Evolutionary conservation across 2,888 invertebrate genomes (phyloP).

Genomic region (Chrysomela aeneicollis): DNA sequence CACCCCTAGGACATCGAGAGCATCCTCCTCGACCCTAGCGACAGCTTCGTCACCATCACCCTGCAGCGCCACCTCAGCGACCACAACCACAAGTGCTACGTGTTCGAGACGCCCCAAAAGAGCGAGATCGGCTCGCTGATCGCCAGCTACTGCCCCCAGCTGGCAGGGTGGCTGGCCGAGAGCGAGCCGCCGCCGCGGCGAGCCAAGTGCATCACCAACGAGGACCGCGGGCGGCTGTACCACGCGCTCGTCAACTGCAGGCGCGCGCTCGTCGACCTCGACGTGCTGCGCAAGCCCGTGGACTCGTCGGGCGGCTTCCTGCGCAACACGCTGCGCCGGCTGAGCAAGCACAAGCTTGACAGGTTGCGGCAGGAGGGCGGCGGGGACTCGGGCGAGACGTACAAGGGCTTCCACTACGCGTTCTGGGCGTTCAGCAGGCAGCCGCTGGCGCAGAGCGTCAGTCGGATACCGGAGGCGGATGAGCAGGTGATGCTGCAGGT

Average conservation of each 20-base stretch:
- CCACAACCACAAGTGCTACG: conserved; percentile 84
- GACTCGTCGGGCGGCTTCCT: conserved; percentile 87
- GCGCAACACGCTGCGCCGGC: conserved; percentile 83
- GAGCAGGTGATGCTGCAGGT: conserved; percentile 87
- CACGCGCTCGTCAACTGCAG: conserved; percentile 87
- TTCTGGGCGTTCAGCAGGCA: conserved; percentile 93
- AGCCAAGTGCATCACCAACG: conserved; percentile 79
- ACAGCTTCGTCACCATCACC: conserved; percentile 90
- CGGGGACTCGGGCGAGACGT: conserved; percentile 79
- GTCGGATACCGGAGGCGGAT: conserved; percentile 84
- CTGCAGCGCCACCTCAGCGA: conserved; percentile 75
- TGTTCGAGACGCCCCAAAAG: conserved; percentile 89
- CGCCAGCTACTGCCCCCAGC: conserved; percentile 87
- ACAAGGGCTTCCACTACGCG: conserved; percentile 84
- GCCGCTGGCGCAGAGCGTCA: conserved; percentile 81
- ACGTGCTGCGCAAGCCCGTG: conserved; percentile 81
- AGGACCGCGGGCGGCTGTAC: conserved; percentile 86
- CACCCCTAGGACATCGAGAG: conserved; percentile 87
- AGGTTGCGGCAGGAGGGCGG: conserved; percentile 75
- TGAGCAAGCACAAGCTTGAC: conserved; percentile 86
- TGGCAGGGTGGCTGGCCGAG: conserved; percentile 84
- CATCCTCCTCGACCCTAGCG: conserved; percentile 89
- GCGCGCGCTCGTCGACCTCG: conserved; percentile 83
- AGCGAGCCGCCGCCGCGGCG: conserved; percentile 71
- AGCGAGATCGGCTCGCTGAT: conserved; percentile 92